Conservation (phyloP, 2,797 vertebrate species). For the Phaenicophaeus curvirostris region DNA sequence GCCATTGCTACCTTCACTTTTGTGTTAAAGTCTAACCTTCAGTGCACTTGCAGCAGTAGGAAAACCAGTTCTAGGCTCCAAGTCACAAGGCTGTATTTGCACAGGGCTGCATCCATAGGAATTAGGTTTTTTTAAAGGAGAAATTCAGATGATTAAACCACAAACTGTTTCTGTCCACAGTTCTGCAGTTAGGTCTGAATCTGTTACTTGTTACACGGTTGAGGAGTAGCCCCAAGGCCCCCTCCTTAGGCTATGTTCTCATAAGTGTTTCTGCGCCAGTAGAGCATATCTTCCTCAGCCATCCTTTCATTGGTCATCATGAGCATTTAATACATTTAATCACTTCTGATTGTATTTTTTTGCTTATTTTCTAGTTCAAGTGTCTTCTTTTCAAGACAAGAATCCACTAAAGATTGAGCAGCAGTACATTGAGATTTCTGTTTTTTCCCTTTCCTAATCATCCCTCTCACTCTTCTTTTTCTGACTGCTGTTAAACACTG, state of each 20-base stretch:
- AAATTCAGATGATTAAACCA: background rate
- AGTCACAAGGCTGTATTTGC: background rate
- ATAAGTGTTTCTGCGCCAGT: rapidly evolving
- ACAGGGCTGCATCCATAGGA: background rate
- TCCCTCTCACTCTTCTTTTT: background rate
- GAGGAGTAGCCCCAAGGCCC: background rate
- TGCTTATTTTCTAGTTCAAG: background rate
- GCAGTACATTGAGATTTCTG: background rate
- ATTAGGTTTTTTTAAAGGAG: background rate
- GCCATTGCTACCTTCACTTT: background rate
- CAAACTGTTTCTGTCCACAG: rapidly evolving
- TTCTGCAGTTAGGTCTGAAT: background rate
- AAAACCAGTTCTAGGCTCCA: background rate
- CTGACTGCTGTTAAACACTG: background rate
- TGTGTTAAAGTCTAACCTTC: background rate
- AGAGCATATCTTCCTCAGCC: background rate
- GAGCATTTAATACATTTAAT: background rate
- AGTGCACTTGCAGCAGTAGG: background rate
- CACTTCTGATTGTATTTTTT: background rate
- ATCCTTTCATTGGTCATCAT: background rate
- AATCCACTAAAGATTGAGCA: background rate
- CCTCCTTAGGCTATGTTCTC: background rate
- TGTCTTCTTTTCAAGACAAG: background rate
- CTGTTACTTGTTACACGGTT: background rate
- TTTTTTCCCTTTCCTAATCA: background rate